Conservation (phyloP, 2,888 invertebrate species). For the Opisthograptis luteolata region DNA sequence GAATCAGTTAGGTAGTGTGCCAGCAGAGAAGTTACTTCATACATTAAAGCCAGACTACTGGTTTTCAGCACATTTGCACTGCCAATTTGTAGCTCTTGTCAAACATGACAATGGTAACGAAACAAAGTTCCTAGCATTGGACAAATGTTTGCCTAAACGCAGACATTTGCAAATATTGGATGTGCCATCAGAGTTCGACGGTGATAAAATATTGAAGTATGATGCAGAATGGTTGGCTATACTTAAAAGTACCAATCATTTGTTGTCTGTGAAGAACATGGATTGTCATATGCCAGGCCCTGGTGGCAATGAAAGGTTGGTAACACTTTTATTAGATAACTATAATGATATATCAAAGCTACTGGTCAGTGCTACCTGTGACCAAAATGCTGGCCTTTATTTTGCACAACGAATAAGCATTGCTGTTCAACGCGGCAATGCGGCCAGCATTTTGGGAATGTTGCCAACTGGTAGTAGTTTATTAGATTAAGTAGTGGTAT, state of each 20-base stretch:
- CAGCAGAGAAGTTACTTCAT: slow-evolving; percentile 92
- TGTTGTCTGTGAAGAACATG: slow-evolving; percentile 88
- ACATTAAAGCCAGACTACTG: slow-evolving; percentile 94
- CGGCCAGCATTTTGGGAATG: no score
- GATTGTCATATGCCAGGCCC: slow-evolving; percentile 93
- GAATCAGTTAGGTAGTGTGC: slow-evolving; percentile 93
- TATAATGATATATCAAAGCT: no score
- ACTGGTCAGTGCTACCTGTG: no score
- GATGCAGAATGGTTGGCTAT: slow-evolving; percentile 98
- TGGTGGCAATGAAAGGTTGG: slow-evolving; percentile 86
- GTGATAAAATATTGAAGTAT: slow-evolving; percentile 86
- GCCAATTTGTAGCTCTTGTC: slow-evolving; percentile 96
- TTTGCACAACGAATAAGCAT: no score
- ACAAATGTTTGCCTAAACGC: slow-evolving; percentile 96
- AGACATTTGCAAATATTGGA: slow-evolving; percentile 95
- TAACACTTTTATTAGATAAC: slow-evolving; percentile 11
- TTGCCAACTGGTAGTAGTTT: no score
- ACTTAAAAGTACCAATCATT: slow-evolving; percentile 94
- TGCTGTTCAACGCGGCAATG: no score
- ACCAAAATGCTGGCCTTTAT: no score
- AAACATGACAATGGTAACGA: slow-evolving; percentile 85
- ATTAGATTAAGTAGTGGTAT: no score
- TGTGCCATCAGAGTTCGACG: slow-evolving; percentile 81
- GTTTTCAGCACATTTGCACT: slow-evolving; percentile 99
- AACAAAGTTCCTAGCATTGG: slow-evolving; percentile 96